A percentile compares a stretch with the other conserved stretches of the same genome.
phyloP scores from a whole-genome alignment of 2,888 invertebrate species.

The Acanthosepion esculentum region DNA sequence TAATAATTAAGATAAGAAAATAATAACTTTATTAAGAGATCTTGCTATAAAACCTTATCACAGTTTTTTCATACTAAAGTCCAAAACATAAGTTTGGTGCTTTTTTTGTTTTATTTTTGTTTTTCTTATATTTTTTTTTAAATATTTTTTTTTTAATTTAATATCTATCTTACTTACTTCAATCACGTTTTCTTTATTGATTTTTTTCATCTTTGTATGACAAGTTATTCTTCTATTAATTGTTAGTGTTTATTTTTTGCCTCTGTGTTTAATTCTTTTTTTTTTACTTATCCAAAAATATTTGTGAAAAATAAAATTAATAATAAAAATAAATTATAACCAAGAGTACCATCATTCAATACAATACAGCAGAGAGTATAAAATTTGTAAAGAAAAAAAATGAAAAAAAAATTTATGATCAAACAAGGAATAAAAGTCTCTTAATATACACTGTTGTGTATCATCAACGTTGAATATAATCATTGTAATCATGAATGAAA shows the following conservation, averaged over 20 bases:
- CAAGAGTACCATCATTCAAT: too few relatives aligned
- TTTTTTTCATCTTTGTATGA: background rate
- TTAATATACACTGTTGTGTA: too few relatives aligned
- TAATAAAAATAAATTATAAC: too few relatives aligned
- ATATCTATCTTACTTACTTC: background rate
- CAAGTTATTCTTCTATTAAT: background rate
- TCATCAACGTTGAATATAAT: too few relatives aligned
- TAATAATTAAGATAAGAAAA: too few relatives aligned
- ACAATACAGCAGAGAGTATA: too few relatives aligned
- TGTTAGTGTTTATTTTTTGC: background rate
- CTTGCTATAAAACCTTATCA: background rate
- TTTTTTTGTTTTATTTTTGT: background rate
- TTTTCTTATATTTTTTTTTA: background rate
- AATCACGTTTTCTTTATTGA: background rate
- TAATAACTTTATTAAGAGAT: background rate
- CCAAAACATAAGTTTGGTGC: background rate
- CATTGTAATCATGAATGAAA: too few relatives aligned
- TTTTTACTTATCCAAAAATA: background rate
- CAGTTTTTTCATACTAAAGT: background rate
- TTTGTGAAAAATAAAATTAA: background rate
- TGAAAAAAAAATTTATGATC: too few relatives aligned
- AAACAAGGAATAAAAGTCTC: too few relatives aligned
- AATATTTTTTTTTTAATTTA: background rate
- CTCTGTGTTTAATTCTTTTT: background rate
- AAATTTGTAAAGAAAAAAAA: too few relatives aligned